Percentiles rank a stretch among this genome's conserved stretches.
Evolutionary conservation across 2,888 invertebrate species (phyloP).

Genomic region (Gymnoscelis rufifasciata): DNA sequence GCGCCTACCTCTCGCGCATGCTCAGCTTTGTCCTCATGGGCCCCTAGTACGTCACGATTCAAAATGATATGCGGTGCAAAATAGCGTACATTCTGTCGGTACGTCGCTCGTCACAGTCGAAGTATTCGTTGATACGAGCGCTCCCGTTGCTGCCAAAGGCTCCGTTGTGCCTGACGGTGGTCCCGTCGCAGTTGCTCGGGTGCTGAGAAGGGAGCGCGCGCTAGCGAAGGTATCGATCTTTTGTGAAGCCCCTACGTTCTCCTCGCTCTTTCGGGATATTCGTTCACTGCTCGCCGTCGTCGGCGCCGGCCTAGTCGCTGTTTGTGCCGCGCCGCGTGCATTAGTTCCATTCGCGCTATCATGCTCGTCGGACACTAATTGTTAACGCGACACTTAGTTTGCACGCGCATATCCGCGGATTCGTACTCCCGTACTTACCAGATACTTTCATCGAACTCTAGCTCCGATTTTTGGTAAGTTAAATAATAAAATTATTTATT

Average conservation of each 20-base stretch:
- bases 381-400: slow-evolving; percentile 57
- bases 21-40: slow-evolving; percentile 53
- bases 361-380: slow-evolving; percentile 63
- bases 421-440: slow-evolving; percentile 27
- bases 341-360: slow-evolving; percentile 64
- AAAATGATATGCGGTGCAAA: slow-evolving; percentile 57
- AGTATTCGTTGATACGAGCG: slow-evolving; percentile 41
- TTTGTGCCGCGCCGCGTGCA: slow-evolving; percentile 62
- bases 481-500: slow-evolving; percentile 22
- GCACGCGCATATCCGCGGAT: slow-evolving; percentile 43
- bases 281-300: slow-evolving; percentile 71
- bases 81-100: slow-evolving; percentile 47
- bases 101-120: slow-evolving; percentile 39
- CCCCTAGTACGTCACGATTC: slow-evolving; percentile 62
- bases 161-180: slow-evolving; percentile 28
- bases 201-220: slow-evolving; percentile 64
- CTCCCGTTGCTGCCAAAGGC: slow-evolving; percentile 38
- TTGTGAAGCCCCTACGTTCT: slow-evolving; percentile 63
- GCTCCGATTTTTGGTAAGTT: slow-evolving; percentile 41
- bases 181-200: slow-evolving; percentile 42
- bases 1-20: slow-evolving; percentile 71
- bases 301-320: slow-evolving; percentile 74
- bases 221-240: slow-evolving; percentile 69
- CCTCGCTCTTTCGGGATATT: slow-evolving; percentile 71
- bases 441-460: slow-evolving; percentile 42